Evolutionary conservation across 2,888 invertebrate species (phyloP).

Genomic region (Chrysina gloriosa): DNA sequence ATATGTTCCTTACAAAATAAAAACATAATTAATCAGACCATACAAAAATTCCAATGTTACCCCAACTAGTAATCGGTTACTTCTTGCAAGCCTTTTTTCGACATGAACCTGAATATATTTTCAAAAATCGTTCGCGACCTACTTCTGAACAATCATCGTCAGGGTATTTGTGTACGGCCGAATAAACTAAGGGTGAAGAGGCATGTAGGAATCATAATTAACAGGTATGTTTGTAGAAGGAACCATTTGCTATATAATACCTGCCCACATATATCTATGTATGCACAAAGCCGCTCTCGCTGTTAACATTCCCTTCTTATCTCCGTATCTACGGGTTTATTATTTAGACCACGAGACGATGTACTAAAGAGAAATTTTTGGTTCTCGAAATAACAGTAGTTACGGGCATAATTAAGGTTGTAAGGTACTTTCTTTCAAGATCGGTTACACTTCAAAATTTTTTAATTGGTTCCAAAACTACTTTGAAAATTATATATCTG

Average conservation of each 20-base stretch:
- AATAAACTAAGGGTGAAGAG: constrained; percentile 34
- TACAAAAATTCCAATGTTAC: too few relatives aligned
- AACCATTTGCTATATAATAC: constrained; percentile 24
- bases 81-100: not conserved
- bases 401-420: too few relatives aligned
- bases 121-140: too few relatives aligned
- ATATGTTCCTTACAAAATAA: too few relatives aligned
- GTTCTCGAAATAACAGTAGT: too few relatives aligned
- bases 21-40: too few relatives aligned
- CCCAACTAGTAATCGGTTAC: too few relatives aligned
- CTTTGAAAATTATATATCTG: too few relatives aligned
- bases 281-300: constrained; percentile 19
- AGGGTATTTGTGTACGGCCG: constrained; percentile 1
- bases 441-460: too few relatives aligned
- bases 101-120: not conserved
- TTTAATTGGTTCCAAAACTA: too few relatives aligned
- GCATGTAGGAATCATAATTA: constrained; percentile 30
- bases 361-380: not conserved
- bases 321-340: constrained; percentile 37
- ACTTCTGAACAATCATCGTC: too few relatives aligned
- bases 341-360: constrained; percentile 38
- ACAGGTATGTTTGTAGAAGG: constrained; percentile 32
- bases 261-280: not conserved
- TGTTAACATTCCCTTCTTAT: constrained; percentile 44
- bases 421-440: too few relatives aligned